A percentile compares a stretch with the other conserved stretches of the same genome.
Conservation (phyloP, 2,797 vertebrate genomes). For the Epinephelus awoara region DNA sequence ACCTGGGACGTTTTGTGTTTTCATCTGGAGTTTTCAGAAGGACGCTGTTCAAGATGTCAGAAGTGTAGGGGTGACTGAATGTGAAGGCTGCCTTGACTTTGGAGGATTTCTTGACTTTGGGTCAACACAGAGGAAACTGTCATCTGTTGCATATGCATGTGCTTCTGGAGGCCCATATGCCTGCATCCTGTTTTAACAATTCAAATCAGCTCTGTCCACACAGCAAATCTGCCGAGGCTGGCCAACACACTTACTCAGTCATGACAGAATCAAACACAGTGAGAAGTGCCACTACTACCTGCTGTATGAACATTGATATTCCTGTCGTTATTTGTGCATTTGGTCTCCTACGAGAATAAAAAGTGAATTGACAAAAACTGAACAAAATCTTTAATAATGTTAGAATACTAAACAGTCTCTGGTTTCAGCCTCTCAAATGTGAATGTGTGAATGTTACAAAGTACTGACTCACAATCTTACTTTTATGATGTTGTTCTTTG, state of each 20-base stretch:
- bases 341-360: background rate
- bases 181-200: slow-evolving; percentile 76
- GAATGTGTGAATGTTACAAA: too few relatives aligned
- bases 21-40: slow-evolving; percentile 37
- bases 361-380: background rate
- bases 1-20: background rate
- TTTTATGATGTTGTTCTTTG: background rate
- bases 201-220: slow-evolving; percentile 76
- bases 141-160: slow-evolving; percentile 84
- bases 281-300: background rate
- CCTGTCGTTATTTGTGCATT: background rate
- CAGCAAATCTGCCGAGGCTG: slow-evolving; percentile 37
- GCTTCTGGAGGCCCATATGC: slow-evolving; percentile 84
- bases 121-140: slow-evolving; percentile 60
- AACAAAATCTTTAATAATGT: background rate
- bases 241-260: slow-evolving; percentile 1
- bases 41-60: slow-evolving; percentile 17
- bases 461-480: background rate
- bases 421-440: background rate
- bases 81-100: slow-evolving; percentile 63
- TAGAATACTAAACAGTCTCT: background rate
- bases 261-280: slow-evolving; percentile 21
- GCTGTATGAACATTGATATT: background rate
- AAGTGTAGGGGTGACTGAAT: slow-evolving; percentile 40
- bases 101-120: slow-evolving; percentile 70